Evolutionary conservation across 2,113 vertebrate genomes (phyloP).

Genomic region (Caracal caracal): DNA sequence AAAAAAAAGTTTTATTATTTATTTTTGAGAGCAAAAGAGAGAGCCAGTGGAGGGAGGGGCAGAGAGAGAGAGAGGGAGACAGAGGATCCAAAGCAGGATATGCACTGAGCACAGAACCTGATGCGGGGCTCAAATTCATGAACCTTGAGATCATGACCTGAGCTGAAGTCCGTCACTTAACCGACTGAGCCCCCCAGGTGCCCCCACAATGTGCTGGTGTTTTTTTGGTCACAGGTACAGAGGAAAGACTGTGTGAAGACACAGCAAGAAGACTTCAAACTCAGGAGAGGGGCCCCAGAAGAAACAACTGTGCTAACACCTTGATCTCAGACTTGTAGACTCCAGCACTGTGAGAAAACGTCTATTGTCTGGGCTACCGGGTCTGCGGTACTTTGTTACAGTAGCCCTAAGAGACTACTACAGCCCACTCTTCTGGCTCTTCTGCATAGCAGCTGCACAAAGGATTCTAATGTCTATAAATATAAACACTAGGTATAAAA

Average conservation of each 20-base stretch:
- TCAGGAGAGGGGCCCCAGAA: not conserved
- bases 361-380: not conserved
- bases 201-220: too few relatives aligned
- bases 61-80: too few relatives aligned
- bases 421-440: not conserved
- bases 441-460: not conserved
- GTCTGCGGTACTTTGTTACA: not conserved
- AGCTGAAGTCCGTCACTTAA: too few relatives aligned
- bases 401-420: not conserved
- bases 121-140: too few relatives aligned
- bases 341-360: constrained; percentile 7
- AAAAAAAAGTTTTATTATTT: too few relatives aligned
- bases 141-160: too few relatives aligned
- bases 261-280: not conserved
- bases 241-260: not conserved
- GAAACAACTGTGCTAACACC: not conserved
- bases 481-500: not conserved
- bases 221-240: not conserved
- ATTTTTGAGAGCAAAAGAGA: too few relatives aligned
- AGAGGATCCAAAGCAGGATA: too few relatives aligned
- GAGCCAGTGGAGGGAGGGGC: too few relatives aligned
- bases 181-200: too few relatives aligned
- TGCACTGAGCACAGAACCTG: too few relatives aligned
- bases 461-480: not conserved
- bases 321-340: not conserved